Conservation (phyloP, 2,113 vertebrate genomes). For the Formicarius rufipectus region DNA sequence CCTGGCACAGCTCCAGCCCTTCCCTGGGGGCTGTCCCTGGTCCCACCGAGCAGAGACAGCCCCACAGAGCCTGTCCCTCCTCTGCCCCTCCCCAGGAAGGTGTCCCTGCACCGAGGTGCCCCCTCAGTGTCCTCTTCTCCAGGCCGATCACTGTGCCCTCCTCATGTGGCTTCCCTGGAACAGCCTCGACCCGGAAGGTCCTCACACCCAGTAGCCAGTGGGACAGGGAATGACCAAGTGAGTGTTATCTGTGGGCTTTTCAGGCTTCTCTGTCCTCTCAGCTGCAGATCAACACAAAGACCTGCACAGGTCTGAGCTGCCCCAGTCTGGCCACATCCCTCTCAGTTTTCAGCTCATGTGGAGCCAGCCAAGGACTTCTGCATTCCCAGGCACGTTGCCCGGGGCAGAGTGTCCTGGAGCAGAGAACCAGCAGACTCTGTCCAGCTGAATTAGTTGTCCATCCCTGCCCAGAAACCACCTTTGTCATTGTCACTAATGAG, state of each 20-base stretch:
- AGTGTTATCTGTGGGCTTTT: background rate
- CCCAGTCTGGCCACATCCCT: fast-evolving
- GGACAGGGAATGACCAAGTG: background rate
- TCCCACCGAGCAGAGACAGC: no score
- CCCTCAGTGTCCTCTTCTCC: no score
- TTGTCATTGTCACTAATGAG: background rate
- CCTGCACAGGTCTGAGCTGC: fast-evolving
- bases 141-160: no score
- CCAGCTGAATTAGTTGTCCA: background rate
- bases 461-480: background rate
- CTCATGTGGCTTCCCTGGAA: background rate
- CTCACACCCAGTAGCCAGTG: background rate
- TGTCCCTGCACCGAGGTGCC: no score
- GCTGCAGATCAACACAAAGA: background rate
- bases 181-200: background rate
- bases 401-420: background rate
- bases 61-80: no score
- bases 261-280: background rate
- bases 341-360: background rate
- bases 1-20: no score
- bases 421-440: background rate
- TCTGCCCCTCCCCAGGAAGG: no score
- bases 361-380: background rate
- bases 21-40: no score
- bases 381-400: background rate